Evolutionary conservation across 1,140 invertebrate species (phyloP).

Genomic region (Charaxes varanes): DNA sequence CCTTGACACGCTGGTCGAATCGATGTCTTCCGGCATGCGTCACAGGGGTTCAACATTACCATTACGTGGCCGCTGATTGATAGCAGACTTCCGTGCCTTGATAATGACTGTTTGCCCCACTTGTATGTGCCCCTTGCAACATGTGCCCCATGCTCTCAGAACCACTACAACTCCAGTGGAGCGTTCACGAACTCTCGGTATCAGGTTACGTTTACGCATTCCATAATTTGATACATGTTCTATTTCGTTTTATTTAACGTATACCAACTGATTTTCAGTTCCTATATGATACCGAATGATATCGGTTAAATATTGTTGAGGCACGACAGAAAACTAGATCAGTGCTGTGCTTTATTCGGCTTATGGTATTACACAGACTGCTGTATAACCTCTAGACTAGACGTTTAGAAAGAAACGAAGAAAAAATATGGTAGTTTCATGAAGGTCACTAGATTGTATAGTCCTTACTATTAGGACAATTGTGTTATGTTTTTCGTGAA

Average conservation of each 20-base stretch:
- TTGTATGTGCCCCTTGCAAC: constrained; percentile 29
- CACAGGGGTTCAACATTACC: constrained; percentile 51
- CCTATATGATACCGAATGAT: background rate
- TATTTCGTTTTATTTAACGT: too few relatives aligned
- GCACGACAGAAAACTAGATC: too few relatives aligned
- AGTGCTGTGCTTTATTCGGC: too few relatives aligned
- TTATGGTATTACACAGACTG: too few relatives aligned
- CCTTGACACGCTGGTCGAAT: constrained; percentile 29
- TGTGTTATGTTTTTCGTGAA: background rate
- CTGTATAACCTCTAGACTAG: too few relatives aligned
- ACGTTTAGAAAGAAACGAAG: too few relatives aligned
- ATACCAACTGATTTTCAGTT: too few relatives aligned
- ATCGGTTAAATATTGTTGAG: too few relatives aligned
- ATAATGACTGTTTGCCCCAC: constrained; percentile 41
- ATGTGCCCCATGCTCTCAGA: constrained; percentile 8
- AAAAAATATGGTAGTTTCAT: too few relatives aligned
- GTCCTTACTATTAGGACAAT: too few relatives aligned
- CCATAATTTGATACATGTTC: background rate
- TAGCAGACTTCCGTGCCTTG: constrained; percentile 53
- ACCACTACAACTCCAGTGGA: constrained; percentile 4
- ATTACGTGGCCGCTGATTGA: constrained; percentile 62
- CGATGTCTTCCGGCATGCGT: constrained; percentile 40
- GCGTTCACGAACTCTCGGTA: background rate
- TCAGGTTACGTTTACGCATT: background rate
- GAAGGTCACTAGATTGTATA: too few relatives aligned